These are phyloP conservation scores for Tortrix viridana DNA, from an alignment of 2,888 invertebrate species.

Conservation along the genomic window DNA sequence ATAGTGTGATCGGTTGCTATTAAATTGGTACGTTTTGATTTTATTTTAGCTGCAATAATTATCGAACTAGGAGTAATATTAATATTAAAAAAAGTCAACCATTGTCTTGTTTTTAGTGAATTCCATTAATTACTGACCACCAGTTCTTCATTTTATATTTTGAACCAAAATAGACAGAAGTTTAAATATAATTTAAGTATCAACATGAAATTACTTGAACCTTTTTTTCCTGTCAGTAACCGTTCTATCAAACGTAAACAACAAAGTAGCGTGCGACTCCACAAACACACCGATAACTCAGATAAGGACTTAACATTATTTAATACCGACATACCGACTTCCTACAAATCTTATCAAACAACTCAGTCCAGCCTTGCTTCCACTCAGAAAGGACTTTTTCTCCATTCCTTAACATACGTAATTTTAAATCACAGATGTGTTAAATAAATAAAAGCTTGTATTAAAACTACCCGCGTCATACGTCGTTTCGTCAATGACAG, in stretches of 20 bases:
- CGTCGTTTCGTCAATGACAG: background rate
- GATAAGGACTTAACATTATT: constrained; percentile 62
- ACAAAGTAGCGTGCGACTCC: constrained; percentile 47
- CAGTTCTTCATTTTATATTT: too few species aligned
- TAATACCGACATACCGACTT: constrained; percentile 63
- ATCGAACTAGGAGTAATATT: too few species aligned
- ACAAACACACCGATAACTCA: constrained; percentile 73
- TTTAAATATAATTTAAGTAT: background rate
- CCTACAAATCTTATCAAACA: constrained; percentile 72
- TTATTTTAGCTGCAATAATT: background rate
- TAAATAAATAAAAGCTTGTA: background rate
- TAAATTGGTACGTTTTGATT: background rate
- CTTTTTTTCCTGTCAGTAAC: background rate
- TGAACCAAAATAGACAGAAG: too few species aligned
- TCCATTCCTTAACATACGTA: constrained; percentile 14
- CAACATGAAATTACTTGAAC: background rate
- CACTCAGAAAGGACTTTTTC: constrained; percentile 38
- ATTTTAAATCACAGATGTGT: too few species aligned
- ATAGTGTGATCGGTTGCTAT: constrained; percentile 1
- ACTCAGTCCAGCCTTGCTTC: constrained; percentile 51
- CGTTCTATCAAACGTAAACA: constrained; percentile 22
- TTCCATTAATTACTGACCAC: too few species aligned
- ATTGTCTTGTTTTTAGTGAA: too few species aligned
- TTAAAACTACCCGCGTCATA: constrained; percentile 24
- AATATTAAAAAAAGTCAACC: too few species aligned